phyloP scores from a whole-genome alignment of 2,113 vertebrate species.

The Notarius quadriscutis region DNA sequence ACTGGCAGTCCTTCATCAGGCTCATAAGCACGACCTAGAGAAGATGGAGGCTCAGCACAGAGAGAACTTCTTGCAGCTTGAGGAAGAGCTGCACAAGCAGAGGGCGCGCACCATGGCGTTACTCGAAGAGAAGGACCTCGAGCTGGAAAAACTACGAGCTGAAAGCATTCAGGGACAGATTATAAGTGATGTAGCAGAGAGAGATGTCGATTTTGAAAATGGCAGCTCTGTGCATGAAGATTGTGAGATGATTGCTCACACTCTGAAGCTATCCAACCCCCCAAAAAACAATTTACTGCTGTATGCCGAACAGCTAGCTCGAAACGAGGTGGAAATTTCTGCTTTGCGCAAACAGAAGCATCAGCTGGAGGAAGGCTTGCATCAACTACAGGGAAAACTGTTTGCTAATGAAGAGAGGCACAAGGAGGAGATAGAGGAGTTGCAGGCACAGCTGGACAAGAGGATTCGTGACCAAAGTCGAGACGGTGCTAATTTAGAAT shows the following conservation, averaged over 20 bases:
- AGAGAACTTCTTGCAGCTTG: slow-evolving; percentile 78
- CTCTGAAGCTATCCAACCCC: slow-evolving; percentile 63
- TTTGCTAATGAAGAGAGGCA: slow-evolving; percentile 76
- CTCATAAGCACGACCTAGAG: slow-evolving; percentile 82
- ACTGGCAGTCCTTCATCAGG: slow-evolving; percentile 70
- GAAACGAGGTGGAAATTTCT: slow-evolving; percentile 83
- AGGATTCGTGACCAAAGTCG: slow-evolving; percentile 77
- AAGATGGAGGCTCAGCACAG: slow-evolving; percentile 71
- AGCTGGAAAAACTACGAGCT: slow-evolving; percentile 82
- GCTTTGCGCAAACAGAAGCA: slow-evolving; percentile 81
- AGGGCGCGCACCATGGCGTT: slow-evolving; percentile 85
- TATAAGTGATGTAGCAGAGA: slow-evolving; percentile 22
- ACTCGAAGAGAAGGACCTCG: slow-evolving; percentile 87
- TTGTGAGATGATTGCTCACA: slow-evolving; percentile 70
- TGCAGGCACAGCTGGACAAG: slow-evolving; percentile 78
- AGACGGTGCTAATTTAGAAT: slow-evolving; percentile 94
- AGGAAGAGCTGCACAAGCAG: slow-evolving; percentile 92
- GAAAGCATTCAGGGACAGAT: slow-evolving; percentile 50
- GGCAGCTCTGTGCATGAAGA: slow-evolving; percentile 59
- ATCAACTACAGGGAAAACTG: slow-evolving; percentile 75
- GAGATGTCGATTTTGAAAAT: rapidly evolving
- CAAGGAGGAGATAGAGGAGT: slow-evolving; percentile 68
- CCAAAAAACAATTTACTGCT: slow-evolving; percentile 84
- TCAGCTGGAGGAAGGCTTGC: slow-evolving; percentile 79
- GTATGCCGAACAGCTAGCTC: slow-evolving; percentile 89